Conservation (phyloP, 1,140 invertebrate genomes). For the Ceratina australensis region DNA sequence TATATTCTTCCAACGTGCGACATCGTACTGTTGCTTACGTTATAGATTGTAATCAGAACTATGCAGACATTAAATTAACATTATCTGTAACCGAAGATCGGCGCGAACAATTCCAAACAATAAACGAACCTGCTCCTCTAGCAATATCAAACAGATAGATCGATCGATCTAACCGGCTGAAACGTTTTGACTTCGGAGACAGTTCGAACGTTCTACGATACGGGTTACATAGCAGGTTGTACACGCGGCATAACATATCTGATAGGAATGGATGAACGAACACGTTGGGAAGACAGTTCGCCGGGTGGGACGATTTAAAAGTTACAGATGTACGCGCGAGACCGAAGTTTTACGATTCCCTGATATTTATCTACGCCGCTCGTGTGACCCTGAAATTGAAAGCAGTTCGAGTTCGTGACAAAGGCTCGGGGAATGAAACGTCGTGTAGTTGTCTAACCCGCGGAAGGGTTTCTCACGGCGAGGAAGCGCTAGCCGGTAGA, state of each 20-base stretch:
- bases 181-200: constrained; percentile 3
- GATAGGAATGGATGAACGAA: constrained; percentile 4
- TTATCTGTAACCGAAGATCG: not conserved
- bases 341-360: not conserved
- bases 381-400: constrained; percentile 11
- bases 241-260: not conserved
- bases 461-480: constrained; percentile 34
- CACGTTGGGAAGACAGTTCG: not conserved
- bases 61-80: no score
- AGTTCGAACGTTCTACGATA: not conserved
- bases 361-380: constrained; percentile 27
- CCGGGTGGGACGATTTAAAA: not conserved
- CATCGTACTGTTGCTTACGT: no score
- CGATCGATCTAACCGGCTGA: not conserved
- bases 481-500: not conserved
- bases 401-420: constrained; percentile 17
- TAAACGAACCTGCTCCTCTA: not conserved
- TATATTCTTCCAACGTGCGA: no score
- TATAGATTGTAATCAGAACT: no score
- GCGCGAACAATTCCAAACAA: not conserved
- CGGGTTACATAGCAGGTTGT: not conserved
- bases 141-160: not conserved
- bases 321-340: not conserved
- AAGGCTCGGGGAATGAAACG: constrained; percentile 16
- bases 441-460: constrained; percentile 6